These are phyloP conservation scores for Tor tambroides DNA, from an alignment of 2,113 vertebrate genomes.

Conservation along the genomic window DNA sequence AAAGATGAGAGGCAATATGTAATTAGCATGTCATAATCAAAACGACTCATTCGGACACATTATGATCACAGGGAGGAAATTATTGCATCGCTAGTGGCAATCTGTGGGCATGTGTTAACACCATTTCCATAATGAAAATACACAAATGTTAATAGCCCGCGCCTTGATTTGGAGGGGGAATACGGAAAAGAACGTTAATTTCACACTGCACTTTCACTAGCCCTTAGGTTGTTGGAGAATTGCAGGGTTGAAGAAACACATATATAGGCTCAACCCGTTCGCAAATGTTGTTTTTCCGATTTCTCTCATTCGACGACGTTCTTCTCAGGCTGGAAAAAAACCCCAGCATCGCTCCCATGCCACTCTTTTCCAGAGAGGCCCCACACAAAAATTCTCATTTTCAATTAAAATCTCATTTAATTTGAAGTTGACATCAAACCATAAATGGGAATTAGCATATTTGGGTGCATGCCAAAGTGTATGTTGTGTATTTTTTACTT, in stretches of 20 bases:
- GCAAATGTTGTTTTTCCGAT: slow-evolving; percentile 86
- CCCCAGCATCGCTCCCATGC: slow-evolving; percentile 80
- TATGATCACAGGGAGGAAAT: slow-evolving; percentile 99
- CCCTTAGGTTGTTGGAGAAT: slow-evolving; percentile 91
- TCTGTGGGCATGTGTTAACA: slow-evolving; percentile 98
- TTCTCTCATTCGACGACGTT: slow-evolving; percentile 85
- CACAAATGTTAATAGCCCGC: slow-evolving; percentile 98
- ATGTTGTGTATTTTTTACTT: slow-evolving; percentile 80
- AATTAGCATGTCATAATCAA: slow-evolving; percentile 99
- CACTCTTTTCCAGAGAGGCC: slow-evolving; percentile 89
- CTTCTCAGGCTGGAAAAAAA: slow-evolving; percentile 70
- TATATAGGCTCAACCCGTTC: slow-evolving; percentile 82
- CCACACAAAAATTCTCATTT: slow-evolving; percentile 91
- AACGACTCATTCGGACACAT: slow-evolving; percentile 99
- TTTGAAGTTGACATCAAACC: slow-evolving; percentile 98
- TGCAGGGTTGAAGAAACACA: slow-evolving; percentile 79
- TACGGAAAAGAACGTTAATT: slow-evolving; percentile 96
- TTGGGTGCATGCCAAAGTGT: slow-evolving; percentile 87
- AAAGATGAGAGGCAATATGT: slow-evolving; percentile 91
- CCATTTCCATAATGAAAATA: slow-evolving; percentile 99
- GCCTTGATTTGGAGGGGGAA: slow-evolving; percentile 91
- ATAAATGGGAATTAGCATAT: slow-evolving; percentile 99
- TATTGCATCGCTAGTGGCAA: slow-evolving; percentile 98
- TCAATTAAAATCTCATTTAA: slow-evolving; percentile 99
- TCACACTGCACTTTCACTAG: slow-evolving; percentile 93